These are phyloP conservation scores for Anastrepha obliqua DNA, from an alignment of 1,140 invertebrate species.

Conservation along the genomic window DNA sequence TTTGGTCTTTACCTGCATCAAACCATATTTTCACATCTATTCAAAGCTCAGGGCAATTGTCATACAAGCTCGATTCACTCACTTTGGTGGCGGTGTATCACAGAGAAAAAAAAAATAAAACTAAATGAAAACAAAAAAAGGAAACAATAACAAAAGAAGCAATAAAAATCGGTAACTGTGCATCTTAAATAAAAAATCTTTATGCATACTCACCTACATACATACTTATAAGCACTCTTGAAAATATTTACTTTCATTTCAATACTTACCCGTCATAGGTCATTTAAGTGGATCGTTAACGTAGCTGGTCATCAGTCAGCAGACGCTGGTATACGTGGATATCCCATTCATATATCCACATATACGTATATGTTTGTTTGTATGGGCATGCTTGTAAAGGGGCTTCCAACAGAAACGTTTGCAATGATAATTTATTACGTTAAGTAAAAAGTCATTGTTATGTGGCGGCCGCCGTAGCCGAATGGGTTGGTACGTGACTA, in stretches of 20 bases:
- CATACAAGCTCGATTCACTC: not conserved
- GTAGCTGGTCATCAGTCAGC: not conserved
- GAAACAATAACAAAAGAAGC: not conserved
- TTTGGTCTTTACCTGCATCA: too few species aligned
- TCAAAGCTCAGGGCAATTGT: not conserved
- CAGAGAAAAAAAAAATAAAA: not conserved
- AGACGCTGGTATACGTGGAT: not conserved
- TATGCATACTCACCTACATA: not conserved
- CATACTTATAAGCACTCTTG: not conserved
- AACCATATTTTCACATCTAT: not conserved
- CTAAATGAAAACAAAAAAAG: not conserved
- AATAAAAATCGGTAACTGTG: not conserved
- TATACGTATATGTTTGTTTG: too few species aligned
- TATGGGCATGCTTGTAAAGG: too few species aligned
- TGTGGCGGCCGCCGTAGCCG: too few species aligned
- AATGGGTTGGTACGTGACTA: too few species aligned
- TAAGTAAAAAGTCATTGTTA: too few species aligned
- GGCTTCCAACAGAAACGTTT: too few species aligned
- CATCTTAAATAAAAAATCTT: not conserved
- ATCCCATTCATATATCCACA: not conserved
- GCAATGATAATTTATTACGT: too few species aligned
- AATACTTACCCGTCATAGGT: not conserved
- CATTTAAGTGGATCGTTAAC: conserved; percentile 6
- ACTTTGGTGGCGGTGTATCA: not conserved
- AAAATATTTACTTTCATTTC: conserved; percentile 18